Conservation (phyloP, 2,797 vertebrate species). For the Pteropus rufus region DNA sequence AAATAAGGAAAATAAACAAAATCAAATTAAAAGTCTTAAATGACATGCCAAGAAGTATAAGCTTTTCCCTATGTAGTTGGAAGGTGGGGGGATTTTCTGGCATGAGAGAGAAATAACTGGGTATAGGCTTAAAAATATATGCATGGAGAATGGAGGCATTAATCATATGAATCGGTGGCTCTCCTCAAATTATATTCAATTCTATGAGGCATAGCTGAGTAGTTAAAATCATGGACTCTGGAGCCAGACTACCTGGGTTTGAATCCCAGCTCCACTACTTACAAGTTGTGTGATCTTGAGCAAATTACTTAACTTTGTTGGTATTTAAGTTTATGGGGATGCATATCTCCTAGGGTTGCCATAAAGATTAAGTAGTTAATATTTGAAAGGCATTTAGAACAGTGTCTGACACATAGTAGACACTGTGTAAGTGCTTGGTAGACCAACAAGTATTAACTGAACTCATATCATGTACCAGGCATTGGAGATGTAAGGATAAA, state of each 20-base stretch:
- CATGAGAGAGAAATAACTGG: not conserved
- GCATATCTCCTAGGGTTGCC: not conserved
- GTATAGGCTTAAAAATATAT: not conserved
- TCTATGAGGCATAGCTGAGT: not conserved
- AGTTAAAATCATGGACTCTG: not conserved
- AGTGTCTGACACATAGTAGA: not conserved
- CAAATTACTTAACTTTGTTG: not conserved
- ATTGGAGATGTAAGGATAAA: not conserved
- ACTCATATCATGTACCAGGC: not conserved
- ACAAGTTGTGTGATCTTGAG: not conserved
- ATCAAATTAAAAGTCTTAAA: not conserved
- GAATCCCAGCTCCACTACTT: not conserved
- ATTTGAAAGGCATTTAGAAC: not conserved
- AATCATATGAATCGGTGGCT: not conserved
- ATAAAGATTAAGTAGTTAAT: not conserved
- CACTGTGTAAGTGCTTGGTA: not conserved
- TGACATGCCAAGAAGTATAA: not conserved
- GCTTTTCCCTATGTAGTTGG: not conserved
- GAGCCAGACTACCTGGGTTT: not conserved
- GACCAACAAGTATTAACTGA: not conserved
- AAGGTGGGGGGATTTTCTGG: not conserved
- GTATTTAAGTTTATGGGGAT: not conserved
- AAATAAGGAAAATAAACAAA: slow-evolving; percentile 3
- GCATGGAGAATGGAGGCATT: not conserved
- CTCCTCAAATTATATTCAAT: not conserved